Percentiles rank a stretch among this genome's conserved stretches.
phyloP scores from a whole-genome alignment of 2,797 vertebrate species.

The Eurystomus glaucurus region DNA sequence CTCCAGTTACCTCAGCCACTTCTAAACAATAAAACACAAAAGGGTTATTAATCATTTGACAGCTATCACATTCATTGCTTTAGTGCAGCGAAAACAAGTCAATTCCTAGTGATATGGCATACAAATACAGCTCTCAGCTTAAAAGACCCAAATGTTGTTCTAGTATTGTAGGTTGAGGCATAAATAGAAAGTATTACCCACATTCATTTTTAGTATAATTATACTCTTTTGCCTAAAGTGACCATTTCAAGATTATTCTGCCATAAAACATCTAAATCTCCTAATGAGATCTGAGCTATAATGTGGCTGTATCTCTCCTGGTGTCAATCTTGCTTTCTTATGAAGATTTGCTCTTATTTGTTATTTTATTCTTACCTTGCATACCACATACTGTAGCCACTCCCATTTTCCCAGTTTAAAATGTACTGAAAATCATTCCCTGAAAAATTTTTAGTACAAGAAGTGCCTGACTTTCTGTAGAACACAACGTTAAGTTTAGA shows the following conservation, averaged over 20 bases:
- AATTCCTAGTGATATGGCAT: background rate
- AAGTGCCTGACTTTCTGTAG: background rate
- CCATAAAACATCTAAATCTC: background rate
- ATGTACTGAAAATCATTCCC: background rate
- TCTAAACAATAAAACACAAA: background rate
- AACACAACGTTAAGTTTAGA: background rate
- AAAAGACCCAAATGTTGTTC: background rate
- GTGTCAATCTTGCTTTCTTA: background rate
- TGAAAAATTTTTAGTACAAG: background rate
- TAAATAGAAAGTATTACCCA: background rate
- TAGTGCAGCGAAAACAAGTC: background rate
- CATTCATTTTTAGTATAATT: background rate
- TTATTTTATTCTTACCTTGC: background rate
- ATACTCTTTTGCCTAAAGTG: background rate
- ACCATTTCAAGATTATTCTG: constrained; percentile 1
- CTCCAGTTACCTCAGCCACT: too few species aligned
- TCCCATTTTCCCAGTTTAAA: background rate
- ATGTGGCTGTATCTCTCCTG: background rate
- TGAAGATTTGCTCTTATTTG: background rate
- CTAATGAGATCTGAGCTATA: background rate
- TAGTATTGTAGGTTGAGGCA: background rate
- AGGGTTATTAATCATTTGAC: background rate
- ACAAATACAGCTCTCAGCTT: background rate
- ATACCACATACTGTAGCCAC: background rate
- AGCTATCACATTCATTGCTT: background rate